Evolutionary conservation across 2,113 vertebrate species (phyloP).

Genomic region (Felis catus): F.catus_Fca126_mat1.0 CM031415.1:10805001-10805500

Average conservation of each 20-base stretch:
- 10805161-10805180: not conserved
- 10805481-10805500: not conserved
- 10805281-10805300: not conserved
- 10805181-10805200: not conserved
- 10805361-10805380: not conserved
- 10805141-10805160: not conserved
- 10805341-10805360: not conserved
- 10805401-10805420: not conserved
- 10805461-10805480: not conserved
- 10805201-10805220: not conserved
- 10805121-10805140: not conserved
- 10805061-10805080: not conserved
- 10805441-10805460: not conserved
- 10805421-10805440: not conserved
- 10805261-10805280: not conserved
- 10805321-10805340: not conserved
- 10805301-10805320: not conserved
- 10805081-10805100: not conserved
- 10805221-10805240: not conserved
- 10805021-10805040: not conserved
- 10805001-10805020: not conserved
- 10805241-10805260: not conserved
- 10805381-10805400: not conserved
- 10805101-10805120: not conserved
- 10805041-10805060: not conserved